Base-by-base conservation (phyloP, 2,113 vertebrate species). In the Bubo scandiacus region DNA sequence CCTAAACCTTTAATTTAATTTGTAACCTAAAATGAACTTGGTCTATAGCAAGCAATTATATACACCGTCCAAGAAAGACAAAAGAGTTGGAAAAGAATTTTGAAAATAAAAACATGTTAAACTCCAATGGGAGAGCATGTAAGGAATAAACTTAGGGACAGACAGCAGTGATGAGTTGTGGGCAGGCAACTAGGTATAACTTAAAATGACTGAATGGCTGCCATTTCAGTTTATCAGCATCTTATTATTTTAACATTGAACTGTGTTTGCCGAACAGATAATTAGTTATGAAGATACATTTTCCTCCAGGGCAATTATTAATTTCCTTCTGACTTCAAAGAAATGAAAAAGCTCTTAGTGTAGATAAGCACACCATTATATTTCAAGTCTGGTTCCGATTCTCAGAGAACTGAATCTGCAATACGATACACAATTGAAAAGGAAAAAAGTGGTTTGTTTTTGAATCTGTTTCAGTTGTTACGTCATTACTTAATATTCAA, bases 281-380 rank as follows among this genome's bases (percentile, higher is more conserved):
- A 98, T 98, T 98, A 98, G 97, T 96, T 98, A 97, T 97, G 98
- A 98, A 98, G 96, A 98, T 97, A 96, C 96, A 97, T 98, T 97
- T 92, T 96, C 95, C 98, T 97, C 97, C 81, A 90, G 91, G 97
- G 95, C 89, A 97, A 96, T 98, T 98, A 98, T 94, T 98, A 98
- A 98, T 95, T 98, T 98, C 95, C 97, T 97, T 94, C 77, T 97
- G 97, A 97, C 97, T 98, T 96, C 74, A 96, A 98, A 97, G 93
- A 97, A 97, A 97, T 97, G 93, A 54, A 95, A 98, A 97, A 96
- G 94, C 84, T 96, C 87, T 93, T 92, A 84, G 85, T 94, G 73
- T 88, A 96, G 94, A 97, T 94, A 96, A 97, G 87, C 74, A 95
- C 92, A 90, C 85, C 89, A 85, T 96, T 95, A 87, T 93, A 94